Evolutionary conservation across 2,888 invertebrate genomes (phyloP), one percentile per base, ranked within the genome.

Genomic region (Tineola bisselliella): DNA sequence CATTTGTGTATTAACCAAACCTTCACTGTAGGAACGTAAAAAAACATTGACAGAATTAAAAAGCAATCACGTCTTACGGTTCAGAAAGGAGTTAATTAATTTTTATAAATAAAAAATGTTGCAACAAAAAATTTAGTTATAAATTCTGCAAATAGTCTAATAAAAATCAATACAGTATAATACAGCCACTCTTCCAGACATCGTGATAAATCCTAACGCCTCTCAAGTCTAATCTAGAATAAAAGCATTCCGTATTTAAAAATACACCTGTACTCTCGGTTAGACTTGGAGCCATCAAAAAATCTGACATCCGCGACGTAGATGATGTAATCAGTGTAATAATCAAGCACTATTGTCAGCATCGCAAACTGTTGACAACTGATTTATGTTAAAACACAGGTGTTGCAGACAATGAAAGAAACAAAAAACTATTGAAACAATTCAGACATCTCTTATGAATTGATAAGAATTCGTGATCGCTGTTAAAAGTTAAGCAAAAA

Each of bases 371-470:
- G 72, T 72, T 81, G 84, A 84, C 83, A 84, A 74, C 79, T 83
- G 84, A 84, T 84, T 84, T 81, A 86, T 84, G 70, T 69, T 69
- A 65, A 69, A 69, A 77, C 58, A 77, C 81, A 80, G 81, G 81
- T 83, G 83, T 65, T 69, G 67, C 68, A 74, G 74, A 76, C 75
- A 71, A 67, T 69, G 69, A 68, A 75, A 75, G 76, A 76, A 76
- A n/a, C n/a, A 77, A 77, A 75, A 67, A 25, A 25, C 25, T 58
- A 17, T 54, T 33, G 5, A 33, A 58, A 56, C 56, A 56, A 56
- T 19, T 56, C 58, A 58, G 17, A 18, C 19, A 18, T 12, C 25
- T 54, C 12, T 19, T 17, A 12, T 25, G 58, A n/a, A 33, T 56
- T 58, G 58, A 58, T 58, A 58, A 58, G 33, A 33, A 58, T 33